These are phyloP conservation scores for Meloe dianella DNA, from an alignment of 2,888 invertebrate genomes.

Conservation along the genomic window DNA sequence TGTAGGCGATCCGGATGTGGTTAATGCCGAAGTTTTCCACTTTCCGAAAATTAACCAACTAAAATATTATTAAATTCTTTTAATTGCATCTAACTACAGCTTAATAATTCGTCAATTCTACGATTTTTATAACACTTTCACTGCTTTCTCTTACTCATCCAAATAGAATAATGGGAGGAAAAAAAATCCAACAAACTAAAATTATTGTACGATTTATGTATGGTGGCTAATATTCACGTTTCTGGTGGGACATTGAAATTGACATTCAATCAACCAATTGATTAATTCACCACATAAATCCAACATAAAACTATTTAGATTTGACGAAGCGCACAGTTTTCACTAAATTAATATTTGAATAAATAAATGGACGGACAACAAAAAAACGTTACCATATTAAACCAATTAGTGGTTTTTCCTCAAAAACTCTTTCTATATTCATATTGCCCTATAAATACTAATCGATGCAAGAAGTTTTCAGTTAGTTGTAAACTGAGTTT, in stretches of 20 bases:
- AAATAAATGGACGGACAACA: neutral
- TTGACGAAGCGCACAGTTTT: neutral
- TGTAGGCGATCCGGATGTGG: too few relatives aligned
- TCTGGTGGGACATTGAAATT: constrained; percentile 28
- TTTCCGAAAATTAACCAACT: too few relatives aligned
- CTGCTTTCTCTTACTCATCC: neutral
- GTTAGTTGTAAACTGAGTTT: neutral
- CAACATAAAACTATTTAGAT: constrained; percentile 15
- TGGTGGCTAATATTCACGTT: neutral
- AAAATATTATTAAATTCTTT: too few relatives aligned
- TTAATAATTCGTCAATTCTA: too few relatives aligned
- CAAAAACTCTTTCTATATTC: neutral
- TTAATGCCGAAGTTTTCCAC: too few relatives aligned
- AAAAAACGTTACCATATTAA: neutral
- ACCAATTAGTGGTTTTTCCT: neutral
- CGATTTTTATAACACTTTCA: too few relatives aligned
- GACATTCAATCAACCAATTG: constrained; percentile 27
- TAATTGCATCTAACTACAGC: too few relatives aligned
- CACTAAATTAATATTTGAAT: neutral
- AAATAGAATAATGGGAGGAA: neutral
- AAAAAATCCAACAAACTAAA: neutral
- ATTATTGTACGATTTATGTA: too few relatives aligned
- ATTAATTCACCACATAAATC: constrained; percentile 15
- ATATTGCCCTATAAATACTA: neutral
- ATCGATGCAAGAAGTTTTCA: neutral